Evolutionary conservation across 2,888 invertebrate species (phyloP).

Genomic region (Dryocosmus kuriphilus): DNA sequence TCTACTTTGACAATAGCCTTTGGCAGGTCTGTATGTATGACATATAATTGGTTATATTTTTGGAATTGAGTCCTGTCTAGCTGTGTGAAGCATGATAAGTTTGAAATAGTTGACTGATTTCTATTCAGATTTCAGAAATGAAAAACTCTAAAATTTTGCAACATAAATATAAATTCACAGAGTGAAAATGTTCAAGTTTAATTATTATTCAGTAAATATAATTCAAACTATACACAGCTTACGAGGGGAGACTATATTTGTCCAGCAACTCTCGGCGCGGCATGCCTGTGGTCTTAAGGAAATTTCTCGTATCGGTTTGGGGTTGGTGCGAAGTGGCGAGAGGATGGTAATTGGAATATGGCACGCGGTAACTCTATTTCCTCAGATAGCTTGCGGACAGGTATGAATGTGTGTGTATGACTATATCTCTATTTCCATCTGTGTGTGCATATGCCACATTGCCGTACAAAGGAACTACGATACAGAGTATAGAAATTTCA

Average conservation of each 20-base stretch:
- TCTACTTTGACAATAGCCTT: too few species aligned
- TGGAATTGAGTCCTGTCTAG: too few species aligned
- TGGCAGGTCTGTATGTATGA: too few species aligned
- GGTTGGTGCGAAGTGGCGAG: slow-evolving; percentile 47
- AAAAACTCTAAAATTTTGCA: too few species aligned
- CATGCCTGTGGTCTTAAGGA: slow-evolving; percentile 56
- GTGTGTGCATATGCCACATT: background rate
- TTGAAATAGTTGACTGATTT: too few species aligned
- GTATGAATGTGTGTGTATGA: slow-evolving; percentile 15
- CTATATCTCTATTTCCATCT: background rate
- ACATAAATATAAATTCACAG: too few species aligned
- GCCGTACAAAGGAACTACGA: background rate
- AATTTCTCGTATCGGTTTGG: slow-evolving; percentile 60
- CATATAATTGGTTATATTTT: too few species aligned
- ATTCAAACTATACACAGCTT: background rate
- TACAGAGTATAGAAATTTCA: background rate
- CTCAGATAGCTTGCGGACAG: slow-evolving; percentile 42
- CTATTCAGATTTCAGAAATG: too few species aligned
- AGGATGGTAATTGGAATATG: slow-evolving; percentile 61
- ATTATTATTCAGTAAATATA: background rate
- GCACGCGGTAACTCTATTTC: slow-evolving; percentile 53
- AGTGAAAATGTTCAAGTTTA: too few species aligned
- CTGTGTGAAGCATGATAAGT: too few species aligned
- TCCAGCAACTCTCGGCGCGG: slow-evolving; percentile 38
- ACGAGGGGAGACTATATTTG: background rate